Percentiles rank a stretch among this genome's conserved stretches.
Conservation (phyloP, 2,113 vertebrate genomes). For the Crotalus viridis region DNA sequence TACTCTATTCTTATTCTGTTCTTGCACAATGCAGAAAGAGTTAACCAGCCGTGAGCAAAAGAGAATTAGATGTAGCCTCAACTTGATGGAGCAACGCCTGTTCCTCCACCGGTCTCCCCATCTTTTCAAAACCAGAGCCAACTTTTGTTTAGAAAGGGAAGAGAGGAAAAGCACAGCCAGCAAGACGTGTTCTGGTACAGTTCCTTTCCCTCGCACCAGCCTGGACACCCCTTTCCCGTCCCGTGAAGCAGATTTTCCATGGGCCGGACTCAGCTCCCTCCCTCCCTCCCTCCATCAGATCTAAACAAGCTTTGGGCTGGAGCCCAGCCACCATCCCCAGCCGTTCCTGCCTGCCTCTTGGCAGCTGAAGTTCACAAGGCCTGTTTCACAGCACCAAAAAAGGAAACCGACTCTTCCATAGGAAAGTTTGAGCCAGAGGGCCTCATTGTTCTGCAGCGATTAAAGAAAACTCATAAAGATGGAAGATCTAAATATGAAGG, state of each 20-base stretch:
- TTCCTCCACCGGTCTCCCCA: rapidly evolving
- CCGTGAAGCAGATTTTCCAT: not conserved
- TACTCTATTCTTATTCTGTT: too few species aligned
- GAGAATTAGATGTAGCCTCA: not conserved
- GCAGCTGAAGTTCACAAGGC: not conserved
- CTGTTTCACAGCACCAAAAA: constrained; percentile 28
- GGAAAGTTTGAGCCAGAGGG: constrained; percentile 27
- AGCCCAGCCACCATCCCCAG: not conserved
- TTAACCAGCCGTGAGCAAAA: not conserved
- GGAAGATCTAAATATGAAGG: constrained; percentile 1
- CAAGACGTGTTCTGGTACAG: not conserved
- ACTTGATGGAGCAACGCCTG: not conserved
- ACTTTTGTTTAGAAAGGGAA: not conserved
- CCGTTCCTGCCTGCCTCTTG: not conserved
- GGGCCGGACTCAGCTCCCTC: not conserved
- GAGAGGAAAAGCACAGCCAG: not conserved
- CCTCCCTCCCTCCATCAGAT: not conserved
- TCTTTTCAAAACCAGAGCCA: not conserved
- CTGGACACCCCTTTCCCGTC: not conserved
- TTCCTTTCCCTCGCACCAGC: not conserved
- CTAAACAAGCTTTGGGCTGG: not conserved
- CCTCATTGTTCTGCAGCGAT: constrained; percentile 12
- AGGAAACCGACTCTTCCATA: constrained; percentile 17
- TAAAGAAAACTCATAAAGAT: constrained; percentile 15
- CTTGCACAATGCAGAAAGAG: not conserved